Conservation (phyloP, 2,797 vertebrate species). For the Pseudochirops corinnae region DNA sequence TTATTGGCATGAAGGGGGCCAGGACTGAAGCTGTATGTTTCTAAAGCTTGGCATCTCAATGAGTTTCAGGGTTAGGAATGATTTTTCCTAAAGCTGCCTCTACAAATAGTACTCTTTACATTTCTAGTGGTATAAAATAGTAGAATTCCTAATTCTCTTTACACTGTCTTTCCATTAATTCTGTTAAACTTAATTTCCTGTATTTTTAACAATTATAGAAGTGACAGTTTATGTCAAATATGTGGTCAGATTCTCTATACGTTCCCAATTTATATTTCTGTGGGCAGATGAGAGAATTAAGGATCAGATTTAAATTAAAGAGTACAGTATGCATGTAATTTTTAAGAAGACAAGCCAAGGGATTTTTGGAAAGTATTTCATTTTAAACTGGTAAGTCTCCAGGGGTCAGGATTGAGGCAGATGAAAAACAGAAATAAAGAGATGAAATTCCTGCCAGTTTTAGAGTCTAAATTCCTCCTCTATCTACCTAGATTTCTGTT, state of each 20-base stretch:
- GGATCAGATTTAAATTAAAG: slow-evolving; percentile 49
- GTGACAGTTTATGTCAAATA: slow-evolving; percentile 26
- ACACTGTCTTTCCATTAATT: slow-evolving; percentile 24
- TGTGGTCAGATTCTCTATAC: slow-evolving; percentile 2
- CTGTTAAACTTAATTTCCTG: slow-evolving; percentile 7
- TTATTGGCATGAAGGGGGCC: neutral
- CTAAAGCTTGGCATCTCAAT: neutral
- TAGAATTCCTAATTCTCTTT: slow-evolving; percentile 1
- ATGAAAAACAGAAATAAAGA: slow-evolving; percentile 17
- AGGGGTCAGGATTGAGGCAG: neutral
- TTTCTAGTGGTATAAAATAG: neutral
- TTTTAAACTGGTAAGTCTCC: slow-evolving; percentile 1
- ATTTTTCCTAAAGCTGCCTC: neutral
- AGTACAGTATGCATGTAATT: slow-evolving; percentile 5
- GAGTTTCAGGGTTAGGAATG: neutral
- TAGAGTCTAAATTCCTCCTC: neutral
- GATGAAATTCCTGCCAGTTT: neutral
- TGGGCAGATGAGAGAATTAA: slow-evolving; percentile 14
- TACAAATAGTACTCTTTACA: neutral
- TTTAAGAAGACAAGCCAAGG: slow-evolving; percentile 2
- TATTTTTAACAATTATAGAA: neutral
- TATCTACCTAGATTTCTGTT: neutral
- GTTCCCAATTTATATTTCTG: slow-evolving; percentile 43
- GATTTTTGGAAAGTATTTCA: slow-evolving; percentile 6
- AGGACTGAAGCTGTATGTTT: slow-evolving; percentile 6